Evolutionary conservation across 2,797 vertebrate species (phyloP), one percentile per base, ranked within the genome.

Genomic region (Rhodeus uyekii): DNA sequence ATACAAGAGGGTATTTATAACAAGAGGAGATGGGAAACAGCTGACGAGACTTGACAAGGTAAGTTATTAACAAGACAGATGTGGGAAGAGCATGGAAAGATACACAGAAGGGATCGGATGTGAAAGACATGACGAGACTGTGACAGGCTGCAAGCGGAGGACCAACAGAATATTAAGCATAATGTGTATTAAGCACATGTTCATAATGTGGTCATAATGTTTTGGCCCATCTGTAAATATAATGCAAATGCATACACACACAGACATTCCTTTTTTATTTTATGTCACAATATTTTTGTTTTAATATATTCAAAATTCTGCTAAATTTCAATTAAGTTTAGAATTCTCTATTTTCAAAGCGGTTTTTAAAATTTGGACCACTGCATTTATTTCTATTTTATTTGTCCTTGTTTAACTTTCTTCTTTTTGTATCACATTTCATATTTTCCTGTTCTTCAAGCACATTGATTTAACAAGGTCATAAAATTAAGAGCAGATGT

Each of bases 401-500:
- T 55, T 36, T 24, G 19, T 24, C 29, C 6, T 24, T 53, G 13
- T 7, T 38, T 42, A 29, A 29, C n/a, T 55, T 74, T 27, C 36
- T 48, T 13, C 19, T 24, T 22, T 78, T 27, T 13, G 10, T 7
- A 46, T 58, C 44, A 34, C n/a, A 39, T 9, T 19, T n/a, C 6
- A 69, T 6, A 69, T 64, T 67, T 76, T 71, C 16, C 8, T 60
- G 58, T 44, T 60, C 8, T 38, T 55, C 48, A 76, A 60, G 63
- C 16, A 38, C 29, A 27, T 22, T 83, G 50, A 81, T 83, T 69
- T 78, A 48, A 76, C 79, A 75, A 80, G 24, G 24, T 42, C 38
- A 53, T 24, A 36, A 81, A 65, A 83, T 83, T 44, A 50, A 71
- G 16, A 75, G 78, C 85, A 84, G 77, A 87, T 78, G 84, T 60